These are phyloP conservation scores for Mercenaria mercenaria DNA, from an alignment of 1,140 invertebrate species.

Conservation along the genomic window DNA sequence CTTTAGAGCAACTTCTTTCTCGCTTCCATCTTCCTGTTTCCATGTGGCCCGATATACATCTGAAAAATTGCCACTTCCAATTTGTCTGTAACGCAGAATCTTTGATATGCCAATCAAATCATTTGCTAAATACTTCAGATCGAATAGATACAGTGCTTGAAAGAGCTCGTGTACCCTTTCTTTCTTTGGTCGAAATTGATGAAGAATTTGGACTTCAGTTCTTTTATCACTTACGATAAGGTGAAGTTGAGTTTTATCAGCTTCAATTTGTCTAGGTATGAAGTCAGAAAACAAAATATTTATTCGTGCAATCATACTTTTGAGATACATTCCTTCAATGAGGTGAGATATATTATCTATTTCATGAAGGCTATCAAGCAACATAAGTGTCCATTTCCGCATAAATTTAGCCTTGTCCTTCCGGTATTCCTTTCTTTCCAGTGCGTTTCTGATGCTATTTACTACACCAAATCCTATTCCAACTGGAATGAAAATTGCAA, in stretches of 20 bases:
- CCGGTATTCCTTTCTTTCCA: neutral
- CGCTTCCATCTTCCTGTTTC: neutral
- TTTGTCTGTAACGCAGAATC: neutral
- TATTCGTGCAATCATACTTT: neutral
- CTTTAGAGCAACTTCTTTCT: neutral
- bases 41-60: neutral
- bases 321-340: neutral
- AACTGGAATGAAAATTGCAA: neutral
- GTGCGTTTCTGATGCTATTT: neutral
- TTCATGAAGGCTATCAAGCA: neutral
- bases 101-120: neutral
- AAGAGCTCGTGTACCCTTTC: neutral
- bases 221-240: neutral
- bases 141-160: neutral
- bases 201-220: neutral
- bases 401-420: neutral
- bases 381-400: neutral
- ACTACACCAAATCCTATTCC: neutral
- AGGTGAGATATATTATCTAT: neutral
- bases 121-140: neutral
- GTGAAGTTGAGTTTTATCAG: neutral
- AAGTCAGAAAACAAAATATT: neutral
- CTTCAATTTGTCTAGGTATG: neutral
- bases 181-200: neutral
- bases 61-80: neutral